A percentile compares a stretch with the other conserved stretches of the same genome.
Evolutionary conservation across 2,888 invertebrate genomes (phyloP).

Genomic region (Nemotelus nigrinus): DNA sequence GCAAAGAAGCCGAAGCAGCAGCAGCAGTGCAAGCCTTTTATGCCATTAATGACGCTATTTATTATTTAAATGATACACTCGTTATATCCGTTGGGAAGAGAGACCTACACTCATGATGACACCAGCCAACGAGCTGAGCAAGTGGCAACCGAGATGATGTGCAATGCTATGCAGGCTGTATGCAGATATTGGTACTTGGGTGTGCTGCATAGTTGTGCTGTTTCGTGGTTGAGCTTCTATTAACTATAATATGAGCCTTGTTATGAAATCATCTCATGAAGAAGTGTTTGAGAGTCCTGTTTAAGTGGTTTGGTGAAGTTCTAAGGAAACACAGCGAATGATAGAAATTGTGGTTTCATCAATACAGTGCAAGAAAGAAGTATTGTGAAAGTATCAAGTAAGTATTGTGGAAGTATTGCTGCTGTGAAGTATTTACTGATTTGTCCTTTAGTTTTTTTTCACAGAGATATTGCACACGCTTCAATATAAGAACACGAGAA

Average conservation of each 20-base stretch:
- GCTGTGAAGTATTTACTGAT: no score
- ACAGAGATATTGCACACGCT: no score
- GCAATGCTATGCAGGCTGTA: background rate
- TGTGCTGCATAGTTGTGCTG: background rate
- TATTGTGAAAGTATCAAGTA: no score
- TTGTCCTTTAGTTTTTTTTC: no score
- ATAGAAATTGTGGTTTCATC: background rate
- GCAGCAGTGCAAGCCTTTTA: constrained; percentile 42
- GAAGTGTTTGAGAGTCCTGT: background rate
- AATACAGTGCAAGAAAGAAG: background rate
- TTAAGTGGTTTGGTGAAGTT: background rate
- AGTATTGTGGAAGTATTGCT: no score
- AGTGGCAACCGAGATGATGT: background rate
- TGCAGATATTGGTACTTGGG: no score
- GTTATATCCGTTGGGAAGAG: background rate
- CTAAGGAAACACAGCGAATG: background rate
- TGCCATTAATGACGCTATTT: constrained; percentile 50
- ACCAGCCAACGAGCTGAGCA: background rate
- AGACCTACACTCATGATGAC: constrained; percentile 19
- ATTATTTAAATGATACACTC: constrained; percentile 48
- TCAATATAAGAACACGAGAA: no score
- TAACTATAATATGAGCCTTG: constrained; percentile 30
- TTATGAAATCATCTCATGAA: constrained; percentile 26
- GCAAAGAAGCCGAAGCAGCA: background rate
- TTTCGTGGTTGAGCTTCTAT: constrained; percentile 14